These are phyloP conservation scores for Dynastes hyllus DNA, from an alignment of 2,888 invertebrate genomes.

Conservation along the genomic window DNA sequence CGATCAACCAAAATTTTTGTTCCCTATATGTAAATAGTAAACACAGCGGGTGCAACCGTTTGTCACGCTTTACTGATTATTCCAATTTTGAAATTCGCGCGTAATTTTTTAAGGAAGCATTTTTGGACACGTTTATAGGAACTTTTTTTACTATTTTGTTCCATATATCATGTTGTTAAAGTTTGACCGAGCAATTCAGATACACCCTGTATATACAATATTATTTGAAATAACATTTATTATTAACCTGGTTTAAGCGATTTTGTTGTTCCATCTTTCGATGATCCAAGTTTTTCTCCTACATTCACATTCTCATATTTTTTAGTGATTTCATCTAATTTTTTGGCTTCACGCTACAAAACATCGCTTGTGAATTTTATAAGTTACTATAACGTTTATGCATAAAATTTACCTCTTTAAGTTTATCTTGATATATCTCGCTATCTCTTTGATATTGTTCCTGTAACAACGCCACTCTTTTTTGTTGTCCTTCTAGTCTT, in stretches of 20 bases:
- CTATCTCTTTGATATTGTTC: constrained; percentile 67
- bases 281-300: constrained; percentile 63
- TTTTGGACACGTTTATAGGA: too few species aligned
- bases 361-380: neutral
- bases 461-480: constrained; percentile 69
- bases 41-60: too few species aligned
- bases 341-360: constrained; percentile 64
- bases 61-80: too few species aligned
- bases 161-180: too few species aligned
- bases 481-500: constrained; percentile 67
- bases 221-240: too few species aligned
- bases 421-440: constrained; percentile 64
- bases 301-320: constrained; percentile 54
- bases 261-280: constrained; percentile 31
- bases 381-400: neutral
- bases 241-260: constrained; percentile 52
- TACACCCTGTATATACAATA: too few species aligned
- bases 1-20: too few species aligned
- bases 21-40: too few species aligned
- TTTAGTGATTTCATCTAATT: constrained; percentile 61
- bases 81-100: too few species aligned
- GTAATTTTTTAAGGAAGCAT: too few species aligned
- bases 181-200: too few species aligned
- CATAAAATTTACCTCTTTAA: constrained; percentile 66
- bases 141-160: too few species aligned